A percentile compares a stretch with the other conserved stretches of the same genome.
Conservation (phyloP, 37 sponge, comb jelly and placozoan genomes). For the Agelas oroides region DNA sequence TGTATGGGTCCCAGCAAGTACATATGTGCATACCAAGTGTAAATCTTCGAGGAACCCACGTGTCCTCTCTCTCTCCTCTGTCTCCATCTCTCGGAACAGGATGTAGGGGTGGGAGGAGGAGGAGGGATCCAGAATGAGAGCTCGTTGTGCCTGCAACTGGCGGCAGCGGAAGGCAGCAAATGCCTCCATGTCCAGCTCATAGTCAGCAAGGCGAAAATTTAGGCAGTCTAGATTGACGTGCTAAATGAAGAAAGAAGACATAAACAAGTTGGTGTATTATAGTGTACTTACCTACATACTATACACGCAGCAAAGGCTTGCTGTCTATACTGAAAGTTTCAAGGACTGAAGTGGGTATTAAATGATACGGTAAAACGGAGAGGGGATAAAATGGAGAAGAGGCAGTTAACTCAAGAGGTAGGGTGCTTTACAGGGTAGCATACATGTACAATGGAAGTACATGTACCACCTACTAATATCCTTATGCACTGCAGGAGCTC, state of each 20-base stretch:
- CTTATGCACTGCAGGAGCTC: too few relatives aligned
- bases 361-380: too few relatives aligned
- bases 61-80: neutral
- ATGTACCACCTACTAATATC: too few relatives aligned
- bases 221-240: constrained; percentile 67
- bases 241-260: constrained; percentile 18
- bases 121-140: constrained; percentile 57
- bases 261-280: neutral
- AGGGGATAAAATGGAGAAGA: too few relatives aligned
- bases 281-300: too few relatives aligned
- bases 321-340: too few relatives aligned
- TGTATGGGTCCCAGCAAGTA: neutral
- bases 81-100: neutral
- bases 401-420: too few relatives aligned
- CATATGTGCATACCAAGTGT: constrained; percentile 40
- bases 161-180: constrained; percentile 81
- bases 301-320: too few relatives aligned
- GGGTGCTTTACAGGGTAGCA: too few relatives aligned
- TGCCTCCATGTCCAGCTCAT: constrained; percentile 75
- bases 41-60: constrained; percentile 23
- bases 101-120: neutral
- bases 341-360: too few relatives aligned
- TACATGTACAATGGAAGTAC: too few relatives aligned
- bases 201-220: constrained; percentile 74
- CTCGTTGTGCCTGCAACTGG: constrained; percentile 76